Evolutionary conservation across 2,797 vertebrate species (phyloP).

Genomic region (Acrossocheilus wenchowensis): DNA sequence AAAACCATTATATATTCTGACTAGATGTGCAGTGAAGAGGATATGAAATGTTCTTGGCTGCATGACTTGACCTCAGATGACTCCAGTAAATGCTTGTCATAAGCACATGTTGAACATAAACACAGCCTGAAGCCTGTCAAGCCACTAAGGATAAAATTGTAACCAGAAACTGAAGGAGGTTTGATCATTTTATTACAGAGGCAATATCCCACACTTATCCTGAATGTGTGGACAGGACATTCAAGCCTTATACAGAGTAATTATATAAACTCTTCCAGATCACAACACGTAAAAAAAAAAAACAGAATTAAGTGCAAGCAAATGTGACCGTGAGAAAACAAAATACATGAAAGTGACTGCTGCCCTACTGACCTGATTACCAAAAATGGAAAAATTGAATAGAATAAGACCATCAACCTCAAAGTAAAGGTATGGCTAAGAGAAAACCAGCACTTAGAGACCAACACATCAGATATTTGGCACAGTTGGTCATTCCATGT

Average conservation of each 20-base stretch:
- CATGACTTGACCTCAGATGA: slow-evolving; percentile 30
- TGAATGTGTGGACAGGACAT: slow-evolving; percentile 41
- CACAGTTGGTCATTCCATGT: neutral
- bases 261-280: slow-evolving; percentile 53
- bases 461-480: slow-evolving; percentile 8
- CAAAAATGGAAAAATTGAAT: slow-evolving; percentile 15
- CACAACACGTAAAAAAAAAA: slow-evolving; percentile 30
- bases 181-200: slow-evolving; percentile 72
- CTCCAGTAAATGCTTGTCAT: slow-evolving; percentile 26
- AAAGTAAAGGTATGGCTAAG: neutral
- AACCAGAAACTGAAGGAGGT: slow-evolving; percentile 38
- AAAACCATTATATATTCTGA: slow-evolving; percentile 1
- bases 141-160: slow-evolving; percentile 23
- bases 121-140: slow-evolving; percentile 34
- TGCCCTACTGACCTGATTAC: slow-evolving; percentile 32
- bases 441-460: neutral
- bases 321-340: slow-evolving; percentile 24
- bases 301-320: slow-evolving; percentile 46
- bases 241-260: slow-evolving; percentile 57
- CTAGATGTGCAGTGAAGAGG: slow-evolving; percentile 19
- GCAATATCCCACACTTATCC: slow-evolving; percentile 60
- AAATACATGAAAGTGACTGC: slow-evolving; percentile 19
- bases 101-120: slow-evolving; percentile 39
- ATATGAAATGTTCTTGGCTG: slow-evolving; percentile 20
- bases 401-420: neutral